Percentiles rank a stretch among this genome's conserved stretches.
phyloP scores from a whole-genome alignment of 2,888 invertebrate genomes.

The Cryptocephalus primarius region DNA sequence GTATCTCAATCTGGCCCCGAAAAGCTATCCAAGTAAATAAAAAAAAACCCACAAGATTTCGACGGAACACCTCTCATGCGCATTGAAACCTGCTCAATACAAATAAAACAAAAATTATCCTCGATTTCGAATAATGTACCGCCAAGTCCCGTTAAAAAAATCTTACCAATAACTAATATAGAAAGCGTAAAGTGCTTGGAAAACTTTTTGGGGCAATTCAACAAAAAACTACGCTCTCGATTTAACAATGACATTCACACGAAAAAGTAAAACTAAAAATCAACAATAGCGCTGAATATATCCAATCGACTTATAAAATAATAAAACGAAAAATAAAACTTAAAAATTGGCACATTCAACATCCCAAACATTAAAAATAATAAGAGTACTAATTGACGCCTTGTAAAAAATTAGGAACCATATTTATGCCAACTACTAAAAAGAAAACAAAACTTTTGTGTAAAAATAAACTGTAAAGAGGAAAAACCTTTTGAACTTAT shows the following conservation, averaged over 20 bases:
- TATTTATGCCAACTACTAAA: constrained; percentile 27
- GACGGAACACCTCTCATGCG: background rate
- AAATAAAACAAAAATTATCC: too few relatives aligned
- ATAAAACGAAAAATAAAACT: constrained; percentile 10
- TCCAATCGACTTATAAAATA: constrained; percentile 1
- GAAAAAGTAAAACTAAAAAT: constrained; percentile 18
- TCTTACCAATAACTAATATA: too few relatives aligned
- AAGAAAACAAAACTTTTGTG: constrained; percentile 1
- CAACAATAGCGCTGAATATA: constrained; percentile 11
- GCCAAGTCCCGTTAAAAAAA: too few relatives aligned
- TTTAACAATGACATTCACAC: constrained; percentile 18
- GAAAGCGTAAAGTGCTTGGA: too few relatives aligned
- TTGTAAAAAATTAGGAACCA: constrained; percentile 20
- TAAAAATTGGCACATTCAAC: constrained; percentile 22
- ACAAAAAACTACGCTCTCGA: constrained; percentile 19
- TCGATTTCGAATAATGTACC: too few relatives aligned
- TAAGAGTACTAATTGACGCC: constrained; percentile 18
- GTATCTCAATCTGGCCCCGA: constrained; percentile 19
- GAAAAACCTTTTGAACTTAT: too few relatives aligned
- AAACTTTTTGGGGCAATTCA: constrained; percentile 6
- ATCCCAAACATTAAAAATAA: constrained; percentile 17
- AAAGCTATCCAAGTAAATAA: constrained; percentile 4
- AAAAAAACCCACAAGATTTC: background rate
- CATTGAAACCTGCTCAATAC: too few relatives aligned
- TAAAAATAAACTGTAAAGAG: too few relatives aligned